These are phyloP conservation scores for Arenicola marina DNA, from an alignment of 2,888 invertebrate genomes.

Conservation along the genomic window DNA sequence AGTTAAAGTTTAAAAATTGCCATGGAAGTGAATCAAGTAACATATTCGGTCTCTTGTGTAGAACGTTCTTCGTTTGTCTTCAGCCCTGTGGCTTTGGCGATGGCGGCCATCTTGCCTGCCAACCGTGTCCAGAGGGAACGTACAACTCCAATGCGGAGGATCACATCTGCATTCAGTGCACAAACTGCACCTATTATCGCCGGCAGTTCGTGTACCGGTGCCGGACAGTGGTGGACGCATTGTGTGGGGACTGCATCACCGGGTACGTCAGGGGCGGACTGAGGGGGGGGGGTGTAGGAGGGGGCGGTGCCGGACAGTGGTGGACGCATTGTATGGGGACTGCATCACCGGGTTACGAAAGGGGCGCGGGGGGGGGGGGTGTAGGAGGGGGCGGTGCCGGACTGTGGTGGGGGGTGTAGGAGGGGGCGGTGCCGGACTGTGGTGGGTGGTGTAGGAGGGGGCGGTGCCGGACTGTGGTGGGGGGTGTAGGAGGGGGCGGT, in stretches of 20 bases:
- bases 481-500: no score
- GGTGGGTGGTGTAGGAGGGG: no score
- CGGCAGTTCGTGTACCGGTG: not conserved
- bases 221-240: not conserved
- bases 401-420: no score
- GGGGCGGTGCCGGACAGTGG: not conserved
- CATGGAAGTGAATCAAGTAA: no score
- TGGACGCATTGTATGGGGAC: not conserved
- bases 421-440: no score
- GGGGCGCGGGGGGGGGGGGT: not conserved
- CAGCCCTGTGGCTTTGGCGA: not conserved
- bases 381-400: not conserved
- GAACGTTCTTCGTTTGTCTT: not conserved
- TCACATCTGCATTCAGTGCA: not conserved
- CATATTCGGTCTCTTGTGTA: no score
- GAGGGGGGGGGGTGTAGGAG: not conserved
- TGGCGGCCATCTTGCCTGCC: not conserved
- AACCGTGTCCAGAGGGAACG: not conserved
- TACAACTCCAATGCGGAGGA: not conserved
- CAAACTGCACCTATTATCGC: not conserved
- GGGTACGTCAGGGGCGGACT: not conserved
- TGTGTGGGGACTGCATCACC: not conserved
- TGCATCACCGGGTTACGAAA: not conserved
- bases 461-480: no score
- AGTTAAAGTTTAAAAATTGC: no score